phyloP scores from a whole-genome alignment of 2,113 vertebrate genomes.

The Phocoena phocoena region DNA sequence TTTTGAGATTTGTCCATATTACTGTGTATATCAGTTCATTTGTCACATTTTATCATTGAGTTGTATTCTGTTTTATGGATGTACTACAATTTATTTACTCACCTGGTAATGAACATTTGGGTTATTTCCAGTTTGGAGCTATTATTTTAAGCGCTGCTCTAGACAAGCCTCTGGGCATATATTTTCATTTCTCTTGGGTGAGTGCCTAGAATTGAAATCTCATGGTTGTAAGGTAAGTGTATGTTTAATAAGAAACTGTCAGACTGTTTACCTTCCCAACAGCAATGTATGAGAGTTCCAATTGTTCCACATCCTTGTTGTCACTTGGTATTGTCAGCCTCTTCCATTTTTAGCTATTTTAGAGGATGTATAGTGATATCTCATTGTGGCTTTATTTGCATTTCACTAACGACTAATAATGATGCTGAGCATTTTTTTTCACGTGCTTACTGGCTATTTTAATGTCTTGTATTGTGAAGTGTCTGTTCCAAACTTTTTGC shows the following conservation, averaged over 20 bases:
- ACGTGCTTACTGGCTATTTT: background rate
- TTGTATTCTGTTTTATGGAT: background rate
- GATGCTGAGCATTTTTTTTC: background rate
- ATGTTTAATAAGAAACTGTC: background rate
- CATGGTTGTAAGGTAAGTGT: background rate
- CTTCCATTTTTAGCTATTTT: background rate
- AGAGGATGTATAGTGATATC: background rate
- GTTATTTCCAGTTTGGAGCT: background rate
- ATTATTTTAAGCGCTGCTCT: background rate
- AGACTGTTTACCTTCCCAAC: background rate
- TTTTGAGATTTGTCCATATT: background rate
- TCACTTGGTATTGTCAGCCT: background rate
- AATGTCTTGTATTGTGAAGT: background rate
- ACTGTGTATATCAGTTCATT: background rate
- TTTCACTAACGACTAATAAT: background rate
- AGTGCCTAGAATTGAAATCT: background rate
- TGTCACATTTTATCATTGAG: background rate
- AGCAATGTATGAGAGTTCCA: background rate
- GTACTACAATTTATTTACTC: background rate
- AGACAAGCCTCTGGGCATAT: background rate
- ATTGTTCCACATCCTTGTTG: background rate
- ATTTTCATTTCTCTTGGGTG: background rate
- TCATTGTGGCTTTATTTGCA: background rate
- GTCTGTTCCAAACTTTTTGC: background rate
- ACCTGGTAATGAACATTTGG: background rate